A percentile compares a stretch with the other conserved stretches of the same genome.
These are phyloP conservation scores for Aradus depressus DNA, from an alignment of 2,888 invertebrate genomes.

Conservation along the genomic window DNA sequence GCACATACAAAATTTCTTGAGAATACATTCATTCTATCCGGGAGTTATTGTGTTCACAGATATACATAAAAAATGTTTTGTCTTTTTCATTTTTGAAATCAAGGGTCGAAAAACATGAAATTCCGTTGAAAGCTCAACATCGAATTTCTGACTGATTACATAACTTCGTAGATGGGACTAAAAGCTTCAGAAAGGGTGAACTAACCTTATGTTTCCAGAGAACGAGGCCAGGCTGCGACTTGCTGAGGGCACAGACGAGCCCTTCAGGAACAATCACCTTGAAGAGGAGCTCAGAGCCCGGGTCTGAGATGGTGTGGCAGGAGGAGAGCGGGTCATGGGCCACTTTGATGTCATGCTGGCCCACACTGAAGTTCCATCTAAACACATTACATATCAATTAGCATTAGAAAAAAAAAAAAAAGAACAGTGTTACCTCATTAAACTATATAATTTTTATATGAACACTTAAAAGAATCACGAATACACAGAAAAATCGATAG, in stretches of 20 bases:
- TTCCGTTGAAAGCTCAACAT: neutral
- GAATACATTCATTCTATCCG: too few species aligned
- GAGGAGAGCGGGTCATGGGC: slow-evolving; percentile 35
- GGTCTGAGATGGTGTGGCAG: slow-evolving; percentile 31
- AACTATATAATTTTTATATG: too few species aligned
- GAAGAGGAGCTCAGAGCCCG: slow-evolving; percentile 43
- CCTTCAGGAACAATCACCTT: slow-evolving; percentile 62
- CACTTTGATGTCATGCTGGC: slow-evolving; percentile 67
- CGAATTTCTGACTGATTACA: too few species aligned
- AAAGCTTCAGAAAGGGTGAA: neutral
- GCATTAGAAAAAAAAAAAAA: neutral
- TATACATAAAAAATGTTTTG: too few species aligned
- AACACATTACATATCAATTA: slow-evolving; percentile 1
- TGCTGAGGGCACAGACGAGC: slow-evolving; percentile 52
- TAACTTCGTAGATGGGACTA: too few species aligned
- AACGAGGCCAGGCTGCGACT: slow-evolving; percentile 44
- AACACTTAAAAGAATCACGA: too few species aligned
- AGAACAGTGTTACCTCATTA: too few species aligned
- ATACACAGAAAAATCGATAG: too few species aligned
- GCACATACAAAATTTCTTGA: too few species aligned
- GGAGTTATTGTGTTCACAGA: too few species aligned
- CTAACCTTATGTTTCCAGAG: slow-evolving; percentile 67
- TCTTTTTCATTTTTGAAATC: neutral
- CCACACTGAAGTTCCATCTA: slow-evolving; percentile 94
- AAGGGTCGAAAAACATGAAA: neutral